These are phyloP conservation scores for Tachysurus fulvidraco DNA, from an alignment of 2,113 vertebrate genomes.

Conservation along the genomic window DNA sequence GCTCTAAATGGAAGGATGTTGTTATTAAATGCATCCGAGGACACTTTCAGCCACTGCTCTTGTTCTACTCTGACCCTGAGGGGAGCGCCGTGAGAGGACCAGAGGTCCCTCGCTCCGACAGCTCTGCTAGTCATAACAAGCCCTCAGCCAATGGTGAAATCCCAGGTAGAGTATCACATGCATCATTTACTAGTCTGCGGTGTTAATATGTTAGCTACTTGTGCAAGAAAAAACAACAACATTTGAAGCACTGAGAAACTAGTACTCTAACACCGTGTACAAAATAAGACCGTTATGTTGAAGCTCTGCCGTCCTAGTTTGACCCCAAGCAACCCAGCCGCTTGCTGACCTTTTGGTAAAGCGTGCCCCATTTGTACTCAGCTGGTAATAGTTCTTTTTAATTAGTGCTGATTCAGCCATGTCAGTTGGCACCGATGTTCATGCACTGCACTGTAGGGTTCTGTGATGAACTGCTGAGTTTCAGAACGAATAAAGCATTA, in stretches of 20 bases:
- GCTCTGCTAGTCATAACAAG: conserved; percentile 77
- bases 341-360: neutral
- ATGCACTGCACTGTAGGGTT: neutral
- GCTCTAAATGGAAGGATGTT: conserved; percentile 94
- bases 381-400: neutral
- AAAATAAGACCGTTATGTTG: neutral
- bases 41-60: conserved; percentile 93
- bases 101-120: conserved; percentile 78
- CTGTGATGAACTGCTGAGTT: conserved; percentile 2
- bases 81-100: conserved; percentile 85
- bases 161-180: conserved; percentile 70
- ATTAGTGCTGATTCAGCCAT: conserved; percentile 14
- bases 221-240: neutral
- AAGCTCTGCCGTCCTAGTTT: neutral
- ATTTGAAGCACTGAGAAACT: neutral
- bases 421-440: neutral
- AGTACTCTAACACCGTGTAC: neutral
- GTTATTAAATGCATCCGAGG: conserved; percentile 89
- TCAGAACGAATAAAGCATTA: neutral
- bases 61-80: conserved; percentile 93
- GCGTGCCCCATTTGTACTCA: neutral
- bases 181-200: neutral
- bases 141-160: conserved; percentile 70
- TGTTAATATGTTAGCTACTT: neutral
- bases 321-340: neutral